These are phyloP conservation scores for Brachyalestes nurse DNA, from an alignment of 2,797 vertebrate species.

Conservation along the genomic window DNA sequence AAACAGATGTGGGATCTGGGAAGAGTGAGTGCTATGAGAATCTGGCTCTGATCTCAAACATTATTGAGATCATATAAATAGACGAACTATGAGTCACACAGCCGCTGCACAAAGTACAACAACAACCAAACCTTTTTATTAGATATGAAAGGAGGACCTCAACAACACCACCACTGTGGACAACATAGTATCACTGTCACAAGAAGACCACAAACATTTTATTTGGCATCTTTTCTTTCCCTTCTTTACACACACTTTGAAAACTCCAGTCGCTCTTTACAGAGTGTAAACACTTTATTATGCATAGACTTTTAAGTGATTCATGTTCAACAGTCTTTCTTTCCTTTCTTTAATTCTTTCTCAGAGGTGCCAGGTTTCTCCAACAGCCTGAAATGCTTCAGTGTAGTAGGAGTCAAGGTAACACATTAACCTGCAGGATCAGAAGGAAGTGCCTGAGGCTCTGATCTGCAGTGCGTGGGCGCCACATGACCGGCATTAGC, in stretches of 20 bases:
- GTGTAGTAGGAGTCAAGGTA: neutral
- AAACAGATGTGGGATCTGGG: neutral
- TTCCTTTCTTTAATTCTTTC: neutral
- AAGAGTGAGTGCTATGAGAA: neutral
- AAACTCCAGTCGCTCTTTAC: neutral
- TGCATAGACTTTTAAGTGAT: neutral
- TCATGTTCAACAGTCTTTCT: neutral
- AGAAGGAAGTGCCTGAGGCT: neutral
- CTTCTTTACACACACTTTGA: neutral
- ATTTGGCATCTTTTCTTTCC: no score
- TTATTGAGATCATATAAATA: neutral
- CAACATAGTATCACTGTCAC: neutral
- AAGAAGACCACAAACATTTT: neutral
- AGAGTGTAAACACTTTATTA: neutral
- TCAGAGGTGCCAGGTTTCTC: neutral
- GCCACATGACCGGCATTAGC: constrained; percentile 22
- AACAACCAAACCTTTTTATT: neutral
- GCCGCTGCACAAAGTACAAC: neutral
- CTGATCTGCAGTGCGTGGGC: constrained; percentile 28
- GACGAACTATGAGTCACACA: neutral
- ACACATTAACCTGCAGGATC: neutral
- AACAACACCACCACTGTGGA: neutral
- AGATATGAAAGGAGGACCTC: neutral
- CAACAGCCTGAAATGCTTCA: neutral
- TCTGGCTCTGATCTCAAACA: neutral